These are phyloP conservation scores for Lasioglossum calceatum DNA, from an alignment of 2,888 invertebrate genomes.

Conservation along the genomic window DNA sequence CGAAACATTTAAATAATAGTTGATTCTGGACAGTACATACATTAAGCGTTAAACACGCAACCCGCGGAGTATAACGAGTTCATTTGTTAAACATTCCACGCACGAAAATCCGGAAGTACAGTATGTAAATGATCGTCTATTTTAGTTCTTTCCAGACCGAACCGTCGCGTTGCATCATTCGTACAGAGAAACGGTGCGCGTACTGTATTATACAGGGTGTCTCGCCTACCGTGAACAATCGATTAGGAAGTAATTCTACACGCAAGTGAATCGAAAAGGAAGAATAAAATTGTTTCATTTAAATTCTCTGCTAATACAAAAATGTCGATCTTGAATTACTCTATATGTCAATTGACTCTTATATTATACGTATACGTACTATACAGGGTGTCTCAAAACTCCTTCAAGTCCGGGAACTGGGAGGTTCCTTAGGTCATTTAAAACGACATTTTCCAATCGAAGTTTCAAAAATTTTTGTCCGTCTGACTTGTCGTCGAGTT, in stretches of 20 bases:
- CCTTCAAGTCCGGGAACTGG: no score
- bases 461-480: no score
- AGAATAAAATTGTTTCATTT: no score
- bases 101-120: background rate
- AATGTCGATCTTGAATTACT: slow-evolving; percentile 18
- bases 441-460: no score
- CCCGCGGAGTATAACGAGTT: background rate
- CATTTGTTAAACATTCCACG: background rate
- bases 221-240: no score
- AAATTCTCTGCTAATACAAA: slow-evolving; percentile 8
- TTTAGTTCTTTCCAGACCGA: background rate
- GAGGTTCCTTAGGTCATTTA: no score
- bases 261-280: no score
- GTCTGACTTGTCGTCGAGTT: no score
- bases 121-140: slow-evolving; percentile 1
- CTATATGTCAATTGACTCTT: slow-evolving; percentile 26
- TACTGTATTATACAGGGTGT: background rate
- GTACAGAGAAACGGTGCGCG: background rate
- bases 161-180: background rate
- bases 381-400: no score
- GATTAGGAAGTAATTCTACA: no score
- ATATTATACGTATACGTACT: background rate
- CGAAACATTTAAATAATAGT: background rate
- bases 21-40: background rate
- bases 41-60: background rate